Evolutionary conservation across 2,888 invertebrate genomes (phyloP), one percentile per base, ranked within the genome.

Genomic region (Lamproptera curius): DNA sequence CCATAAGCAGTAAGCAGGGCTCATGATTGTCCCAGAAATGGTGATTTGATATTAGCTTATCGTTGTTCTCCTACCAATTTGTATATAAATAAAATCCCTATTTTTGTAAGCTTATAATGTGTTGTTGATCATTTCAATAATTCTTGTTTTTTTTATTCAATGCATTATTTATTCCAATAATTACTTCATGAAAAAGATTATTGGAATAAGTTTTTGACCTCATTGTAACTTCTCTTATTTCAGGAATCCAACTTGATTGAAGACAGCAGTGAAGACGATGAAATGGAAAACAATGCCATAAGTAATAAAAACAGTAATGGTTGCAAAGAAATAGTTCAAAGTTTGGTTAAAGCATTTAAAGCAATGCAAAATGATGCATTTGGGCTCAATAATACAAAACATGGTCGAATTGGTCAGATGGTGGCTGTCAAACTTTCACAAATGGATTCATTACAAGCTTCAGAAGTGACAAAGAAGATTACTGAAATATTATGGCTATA

Each of bases 311-410:
- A 63, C 15, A 23, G 54, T 3, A 55, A 31, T 34, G 38, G 67
- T 39, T 86, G 86, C 50, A 66, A 63, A 53, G 63, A 58, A 46
- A 54, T 86, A 42, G 77, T 73, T 2, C 66, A 78, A 33, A 75
- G 72, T 50, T 59, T 87, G 52, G 57, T 73, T 0, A 65, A 63
- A 23, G 67, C 77, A 16, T 78, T 86, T 40, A 66, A 67, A 59
- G 70, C 71, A 13, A 63, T 81, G 0, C 76, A 86, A 59, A 78
- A 78, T 66, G 75, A 80, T 57, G 58, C 67, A 0, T 77, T 81
- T 55, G 70, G 73, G 10, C 42, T 77, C 51, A 71, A 75, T 0
- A 70, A 75, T 46, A 64, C 70, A 2, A 70, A 67, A 57, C 61
- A 80, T 64, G 71, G 70, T 1, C 60, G 62, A 53, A 52, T 85